Base-by-base conservation (phyloP, 2,113 vertebrate genomes). In the Amblyornis subalaris region DNA sequence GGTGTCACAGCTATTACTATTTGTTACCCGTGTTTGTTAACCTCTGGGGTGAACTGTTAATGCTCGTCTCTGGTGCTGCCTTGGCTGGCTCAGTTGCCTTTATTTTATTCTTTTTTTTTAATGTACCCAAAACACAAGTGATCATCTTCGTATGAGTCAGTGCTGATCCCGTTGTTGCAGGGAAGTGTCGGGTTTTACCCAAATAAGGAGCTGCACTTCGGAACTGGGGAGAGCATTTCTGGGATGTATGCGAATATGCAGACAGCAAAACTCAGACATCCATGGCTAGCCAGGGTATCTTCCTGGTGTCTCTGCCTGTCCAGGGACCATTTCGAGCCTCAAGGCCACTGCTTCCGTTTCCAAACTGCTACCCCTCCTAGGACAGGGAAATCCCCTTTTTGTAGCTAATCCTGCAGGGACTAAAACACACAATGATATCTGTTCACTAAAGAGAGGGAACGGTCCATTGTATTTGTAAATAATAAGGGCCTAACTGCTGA, bases 81-180 rank as follows among this genome's bases (percentile, higher is more conserved):
- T 93, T 81, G 74, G 44, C 77, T 89, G 78, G 78, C 71, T 93
- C 44, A 2, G 50, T 82, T 86, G 69, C 44, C 38, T 54, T 54
- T 20, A 31, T 74, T 31, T 20, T 29, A 42, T 71, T 50, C n/a
- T 50, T 33, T 31, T 64, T 33, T 77, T 64, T 9, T n/a, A n/a
- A 42, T 40, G 40, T 36, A 81, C 65, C 51, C 75, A 57, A 74
- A 85, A 55, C 64, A 33, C 48, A 90, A 93, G 78, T 33, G 66
- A 91, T 89, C 65, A 57, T 95, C 71, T 67, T 55, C 14, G n/a
- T 20, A 84, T 95, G 94, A 97, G 79, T 96, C 95, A 96, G 85
- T 83, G 60, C 78, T 93, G 91, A 86, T 67, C 67, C 83, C 69
- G 54, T 75, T 50, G 70, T 84, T 74, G 70, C 78, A 91, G 60